Conservation (phyloP, 2,797 vertebrate genomes). For the Pangasius sanitwongsei region DNA sequence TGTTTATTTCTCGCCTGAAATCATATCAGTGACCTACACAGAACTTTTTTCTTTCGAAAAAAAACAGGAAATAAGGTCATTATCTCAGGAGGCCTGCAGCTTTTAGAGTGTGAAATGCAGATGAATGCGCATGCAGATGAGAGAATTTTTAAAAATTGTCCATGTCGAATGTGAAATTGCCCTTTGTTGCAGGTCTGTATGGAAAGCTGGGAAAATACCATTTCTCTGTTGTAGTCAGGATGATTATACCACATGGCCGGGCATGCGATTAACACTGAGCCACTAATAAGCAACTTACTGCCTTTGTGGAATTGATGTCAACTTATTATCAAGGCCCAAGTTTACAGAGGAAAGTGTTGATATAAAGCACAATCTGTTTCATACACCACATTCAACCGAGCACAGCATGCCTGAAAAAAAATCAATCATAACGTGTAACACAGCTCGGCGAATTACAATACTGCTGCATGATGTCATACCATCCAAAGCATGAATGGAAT, state of each 20-base stretch:
- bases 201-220: not conserved
- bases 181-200: not conserved
- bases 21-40: not conserved
- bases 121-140: not conserved
- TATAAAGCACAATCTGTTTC: not conserved
- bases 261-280: not conserved
- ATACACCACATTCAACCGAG: no score
- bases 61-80: not conserved
- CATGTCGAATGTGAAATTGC: not conserved
- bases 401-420: not conserved
- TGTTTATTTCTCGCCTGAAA: not conserved
- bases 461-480: slow-evolving; percentile 9
- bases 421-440: no score
- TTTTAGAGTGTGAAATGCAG: not conserved
- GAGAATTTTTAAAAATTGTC: not conserved
- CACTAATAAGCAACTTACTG: not conserved
- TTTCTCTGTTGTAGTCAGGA: not conserved
- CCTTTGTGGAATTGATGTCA: slow-evolving; percentile 10
- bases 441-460: not conserved
- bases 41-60: not conserved
- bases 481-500: not conserved
- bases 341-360: not conserved
- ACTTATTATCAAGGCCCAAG: not conserved
- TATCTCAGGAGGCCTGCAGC: not conserved
- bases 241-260: not conserved